Evolutionary conservation across 2,797 vertebrate species (phyloP), one percentile per base, ranked within the genome.

Genomic region (Phylloscopus collybita): DNA sequence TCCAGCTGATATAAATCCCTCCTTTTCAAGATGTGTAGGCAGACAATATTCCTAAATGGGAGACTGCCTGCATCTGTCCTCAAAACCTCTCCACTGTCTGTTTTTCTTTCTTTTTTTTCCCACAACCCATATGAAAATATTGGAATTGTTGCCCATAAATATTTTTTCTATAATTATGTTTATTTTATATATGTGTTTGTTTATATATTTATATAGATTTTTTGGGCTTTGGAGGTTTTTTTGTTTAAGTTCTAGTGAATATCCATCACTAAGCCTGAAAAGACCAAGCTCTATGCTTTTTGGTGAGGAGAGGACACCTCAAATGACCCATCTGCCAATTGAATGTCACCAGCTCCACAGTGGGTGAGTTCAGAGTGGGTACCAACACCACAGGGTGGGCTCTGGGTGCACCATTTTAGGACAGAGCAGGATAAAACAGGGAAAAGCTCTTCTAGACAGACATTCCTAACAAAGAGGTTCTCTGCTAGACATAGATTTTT

Each of bases 1-100:
- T 96, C 82, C 93, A 96, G 73, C 66, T 93, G 87, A 93, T 73
- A 94, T 90, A 91, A 94, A 92, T 69, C 75, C 73, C 62, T 83
- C 75, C 69, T 91, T 92, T 81, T 93, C 76, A 88, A 83, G 80
- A 71, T 72, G 13, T 47, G 71, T 22, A 93, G 90, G 60, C 32
- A 82, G 84, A 20, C 34, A 76, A 54, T 80, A 84, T 60, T 59
- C 72, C 59, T 85, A 66, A 66, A 29, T 6, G 15, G 40, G 61
- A 89, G 30, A 42, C 5, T 80, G 89, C 9, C 29, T 78, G 27
- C 27, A 80, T 91, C 86, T 92, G 72, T 74, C 61, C 34, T 87
- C 13, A 2, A 75, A 85, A 80, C 29, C 45, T 50, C 44, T 86
- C 7, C n/a, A 6, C 36, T 71, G 22, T 42, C 22, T 72, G 1